A percentile compares a stretch with the other conserved stretches of the same genome.
phyloP scores from a whole-genome alignment of 2,797 vertebrate species.

The Bovichtus diacanthus region DNA sequence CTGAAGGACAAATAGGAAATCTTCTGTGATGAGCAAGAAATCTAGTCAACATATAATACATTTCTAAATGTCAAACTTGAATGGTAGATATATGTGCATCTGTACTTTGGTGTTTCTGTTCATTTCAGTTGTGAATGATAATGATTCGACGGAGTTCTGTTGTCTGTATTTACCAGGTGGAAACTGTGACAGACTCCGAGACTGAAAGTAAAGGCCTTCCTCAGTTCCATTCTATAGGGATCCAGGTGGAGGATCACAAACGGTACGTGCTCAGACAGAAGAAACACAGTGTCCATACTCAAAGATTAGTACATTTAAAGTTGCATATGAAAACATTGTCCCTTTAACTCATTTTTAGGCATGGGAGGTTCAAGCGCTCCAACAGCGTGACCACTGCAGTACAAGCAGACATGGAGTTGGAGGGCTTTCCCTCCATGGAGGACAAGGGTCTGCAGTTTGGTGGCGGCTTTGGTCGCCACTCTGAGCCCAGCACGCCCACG shows the following conservation, averaged over 20 bases:
- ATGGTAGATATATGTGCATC: background rate
- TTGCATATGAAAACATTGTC: background rate
- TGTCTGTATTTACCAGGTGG: slow-evolving; percentile 90
- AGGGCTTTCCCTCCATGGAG: slow-evolving; percentile 96
- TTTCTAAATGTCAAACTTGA: slow-evolving; percentile 25
- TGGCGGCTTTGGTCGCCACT: slow-evolving; percentile 94
- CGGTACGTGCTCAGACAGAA: slow-evolving; percentile 81
- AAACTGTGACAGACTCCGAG: slow-evolving; percentile 95
- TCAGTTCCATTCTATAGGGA: slow-evolving; percentile 96
- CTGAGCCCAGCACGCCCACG: slow-evolving; percentile 98
- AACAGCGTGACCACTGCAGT: slow-evolving; percentile 98
- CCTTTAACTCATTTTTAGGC: slow-evolving; percentile 77
- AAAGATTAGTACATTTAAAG: background rate
- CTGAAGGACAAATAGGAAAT: background rate
- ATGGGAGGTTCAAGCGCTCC: slow-evolving; percentile 96
- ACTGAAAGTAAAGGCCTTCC: slow-evolving; percentile 93
- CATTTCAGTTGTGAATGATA: background rate
- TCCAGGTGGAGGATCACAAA: slow-evolving; percentile 97
- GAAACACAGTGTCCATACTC: background rate
- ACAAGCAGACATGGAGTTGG: slow-evolving; percentile 96
- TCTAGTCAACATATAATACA: background rate
- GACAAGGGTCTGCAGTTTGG: slow-evolving; percentile 99
- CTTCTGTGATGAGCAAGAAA: background rate
- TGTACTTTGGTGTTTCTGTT: background rate
- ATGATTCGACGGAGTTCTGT: slow-evolving; percentile 14